A percentile compares a stretch with the other conserved stretches of the same genome.
Conservation (phyloP, 2,797 vertebrate species). For the Botia almorhae region DNA sequence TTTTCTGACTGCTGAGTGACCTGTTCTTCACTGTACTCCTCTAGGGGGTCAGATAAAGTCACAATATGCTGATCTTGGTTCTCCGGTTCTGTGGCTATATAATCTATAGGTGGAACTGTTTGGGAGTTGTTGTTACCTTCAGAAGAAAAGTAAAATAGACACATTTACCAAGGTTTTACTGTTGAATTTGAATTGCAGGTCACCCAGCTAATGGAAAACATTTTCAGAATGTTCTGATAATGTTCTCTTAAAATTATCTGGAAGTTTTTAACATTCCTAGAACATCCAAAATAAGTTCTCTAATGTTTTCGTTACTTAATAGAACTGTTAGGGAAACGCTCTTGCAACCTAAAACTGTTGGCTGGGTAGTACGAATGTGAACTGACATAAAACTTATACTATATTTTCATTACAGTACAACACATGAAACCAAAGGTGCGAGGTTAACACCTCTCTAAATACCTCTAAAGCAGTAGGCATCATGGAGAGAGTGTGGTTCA, state of each 20-base stretch:
- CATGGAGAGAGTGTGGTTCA: constrained; percentile 79
- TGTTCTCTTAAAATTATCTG: too few relatives aligned
- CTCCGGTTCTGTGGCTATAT: constrained; percentile 74
- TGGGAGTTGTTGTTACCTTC: constrained; percentile 70
- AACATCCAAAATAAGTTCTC: too few relatives aligned
- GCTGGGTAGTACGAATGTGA: not conserved
- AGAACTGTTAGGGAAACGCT: too few relatives aligned
- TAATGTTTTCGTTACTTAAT: too few relatives aligned
- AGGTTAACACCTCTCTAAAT: constrained; percentile 11
- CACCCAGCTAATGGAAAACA: too few relatives aligned
- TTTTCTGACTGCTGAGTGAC: constrained; percentile 67
- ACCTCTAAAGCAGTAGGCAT: constrained; percentile 93
- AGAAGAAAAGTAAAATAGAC: constrained; percentile 8
- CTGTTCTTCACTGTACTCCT: constrained; percentile 75
- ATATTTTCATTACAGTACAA: too few relatives aligned
- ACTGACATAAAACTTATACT: not conserved
- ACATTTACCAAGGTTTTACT: not conserved
- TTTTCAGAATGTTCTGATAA: too few relatives aligned
- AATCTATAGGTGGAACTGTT: constrained; percentile 72
- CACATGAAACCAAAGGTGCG: not conserved
- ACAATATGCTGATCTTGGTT: constrained; percentile 79
- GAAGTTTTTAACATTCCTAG: too few relatives aligned
- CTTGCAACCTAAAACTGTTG: too few relatives aligned
- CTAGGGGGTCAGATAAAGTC: constrained; percentile 79
- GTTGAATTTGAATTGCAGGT: not conserved